Evolutionary conservation across 2,113 vertebrate species (phyloP).

Genomic region (Melierax canorus): DNA sequence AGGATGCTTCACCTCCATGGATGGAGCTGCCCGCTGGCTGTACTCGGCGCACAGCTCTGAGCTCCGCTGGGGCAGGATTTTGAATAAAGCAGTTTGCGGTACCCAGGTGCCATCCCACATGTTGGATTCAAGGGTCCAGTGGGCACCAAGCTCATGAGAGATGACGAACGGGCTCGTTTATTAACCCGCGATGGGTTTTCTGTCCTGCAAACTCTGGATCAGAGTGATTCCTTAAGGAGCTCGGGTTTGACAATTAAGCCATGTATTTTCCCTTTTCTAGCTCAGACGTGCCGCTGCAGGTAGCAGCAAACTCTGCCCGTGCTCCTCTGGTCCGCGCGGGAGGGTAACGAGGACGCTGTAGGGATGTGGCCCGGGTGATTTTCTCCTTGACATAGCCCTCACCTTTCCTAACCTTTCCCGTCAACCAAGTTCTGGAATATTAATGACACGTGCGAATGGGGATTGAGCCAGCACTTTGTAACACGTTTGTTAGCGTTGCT

Average conservation of each 20-base stretch:
- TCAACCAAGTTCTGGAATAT: background rate
- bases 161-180: background rate
- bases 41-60: background rate
- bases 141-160: background rate
- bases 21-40: rapidly evolving
- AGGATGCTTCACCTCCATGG: background rate
- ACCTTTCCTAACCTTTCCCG: background rate
- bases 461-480: background rate
- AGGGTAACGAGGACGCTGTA: rapidly evolving
- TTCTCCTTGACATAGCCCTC: background rate
- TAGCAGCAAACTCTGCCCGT: background rate
- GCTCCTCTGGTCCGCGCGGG: background rate
- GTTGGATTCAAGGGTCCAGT: background rate
- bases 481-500: rapidly evolving
- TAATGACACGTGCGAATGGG: rapidly evolving
- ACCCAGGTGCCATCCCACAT: background rate
- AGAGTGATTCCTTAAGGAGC: background rate
- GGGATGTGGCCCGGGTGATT: background rate
- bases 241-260: background rate
- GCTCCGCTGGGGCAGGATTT: background rate
- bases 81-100: background rate
- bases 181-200: background rate
- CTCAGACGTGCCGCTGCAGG: background rate
- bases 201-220: background rate
- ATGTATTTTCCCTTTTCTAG: background rate